Percentiles rank a stretch among this genome's conserved stretches.
Conservation (phyloP, 2,113 vertebrate species). For the Corythoichthys haematopterus region DNA sequence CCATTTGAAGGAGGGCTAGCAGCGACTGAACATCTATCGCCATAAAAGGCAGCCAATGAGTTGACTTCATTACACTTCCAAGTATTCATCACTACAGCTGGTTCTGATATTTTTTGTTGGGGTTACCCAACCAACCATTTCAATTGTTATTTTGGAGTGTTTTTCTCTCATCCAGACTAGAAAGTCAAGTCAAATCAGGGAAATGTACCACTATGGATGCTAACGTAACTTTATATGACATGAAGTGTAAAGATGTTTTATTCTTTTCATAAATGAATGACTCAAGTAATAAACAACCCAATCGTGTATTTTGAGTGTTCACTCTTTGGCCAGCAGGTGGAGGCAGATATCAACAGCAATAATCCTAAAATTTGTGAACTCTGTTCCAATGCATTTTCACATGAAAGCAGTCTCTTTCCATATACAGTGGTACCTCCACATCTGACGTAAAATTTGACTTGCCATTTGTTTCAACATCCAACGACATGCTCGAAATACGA, state of each 20-base stretch:
- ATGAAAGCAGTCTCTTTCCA: too few species aligned
- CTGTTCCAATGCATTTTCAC: too few species aligned
- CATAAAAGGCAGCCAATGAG: too few species aligned
- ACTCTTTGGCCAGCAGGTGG: background rate
- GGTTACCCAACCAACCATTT: background rate
- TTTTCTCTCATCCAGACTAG: background rate
- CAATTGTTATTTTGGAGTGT: background rate
- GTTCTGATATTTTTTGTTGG: slow-evolving; percentile 30
- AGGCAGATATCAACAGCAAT: too few species aligned
- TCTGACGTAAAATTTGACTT: too few species aligned
- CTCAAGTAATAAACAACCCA: background rate
- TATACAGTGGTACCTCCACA: too few species aligned
- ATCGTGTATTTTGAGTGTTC: background rate
- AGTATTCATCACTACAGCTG: slow-evolving; percentile 21
- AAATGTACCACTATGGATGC: background rate
- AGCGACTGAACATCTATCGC: too few species aligned
- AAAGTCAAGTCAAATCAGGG: background rate
- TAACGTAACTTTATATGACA: background rate
- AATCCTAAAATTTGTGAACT: too few species aligned
- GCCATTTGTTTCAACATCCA: too few species aligned
- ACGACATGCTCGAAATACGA: too few species aligned
- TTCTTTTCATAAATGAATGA: background rate
- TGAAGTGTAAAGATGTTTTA: background rate
- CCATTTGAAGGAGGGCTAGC: too few species aligned
- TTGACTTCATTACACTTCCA: background rate